Conservation (phyloP, 1,140 invertebrate genomes). For the Drosophila tsacasi region DNA sequence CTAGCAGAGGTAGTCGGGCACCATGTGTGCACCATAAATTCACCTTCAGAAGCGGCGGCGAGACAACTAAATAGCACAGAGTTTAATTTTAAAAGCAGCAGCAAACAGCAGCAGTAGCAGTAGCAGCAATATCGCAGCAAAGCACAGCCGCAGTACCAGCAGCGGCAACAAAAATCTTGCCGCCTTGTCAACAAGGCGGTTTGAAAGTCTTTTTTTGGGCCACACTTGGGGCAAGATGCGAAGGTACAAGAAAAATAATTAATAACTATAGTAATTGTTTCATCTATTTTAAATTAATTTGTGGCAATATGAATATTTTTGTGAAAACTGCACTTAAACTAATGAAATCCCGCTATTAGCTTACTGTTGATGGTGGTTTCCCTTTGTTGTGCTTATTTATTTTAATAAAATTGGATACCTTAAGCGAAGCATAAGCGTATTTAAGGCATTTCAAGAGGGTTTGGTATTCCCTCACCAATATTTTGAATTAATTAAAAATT, state of each 20-base stretch:
- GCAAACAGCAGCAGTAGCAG: constrained; percentile 6
- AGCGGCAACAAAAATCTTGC: constrained; percentile 57
- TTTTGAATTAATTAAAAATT: not conserved
- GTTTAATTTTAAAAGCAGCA: constrained; percentile 76
- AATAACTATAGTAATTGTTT: constrained; percentile 14
- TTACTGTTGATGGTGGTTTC: not conserved
- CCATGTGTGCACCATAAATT: constrained; percentile 83
- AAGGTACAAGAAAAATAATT: constrained; percentile 28
- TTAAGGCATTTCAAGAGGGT: not conserved
- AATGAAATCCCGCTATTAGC: not conserved
- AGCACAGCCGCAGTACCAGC: constrained; percentile 20
- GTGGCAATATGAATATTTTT: too few species aligned
- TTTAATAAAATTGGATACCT: not conserved
- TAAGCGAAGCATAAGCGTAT: not conserved
- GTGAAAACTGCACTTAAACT: not conserved
- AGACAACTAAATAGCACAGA: constrained; percentile 72
- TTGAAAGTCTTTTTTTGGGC: constrained; percentile 27
- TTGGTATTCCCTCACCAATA: not conserved
- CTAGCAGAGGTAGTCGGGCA: constrained; percentile 50
- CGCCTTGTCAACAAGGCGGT: constrained; percentile 54
- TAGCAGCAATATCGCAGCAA: constrained; percentile 16
- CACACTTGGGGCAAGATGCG: constrained; percentile 33
- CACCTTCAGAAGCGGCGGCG: constrained; percentile 70
- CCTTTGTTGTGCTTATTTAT: not conserved
- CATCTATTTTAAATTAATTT: too few species aligned